These are phyloP conservation scores for Hypotaenidia philippensis DNA, from an alignment of 2,797 vertebrate genomes.

Conservation along the genomic window DNA sequence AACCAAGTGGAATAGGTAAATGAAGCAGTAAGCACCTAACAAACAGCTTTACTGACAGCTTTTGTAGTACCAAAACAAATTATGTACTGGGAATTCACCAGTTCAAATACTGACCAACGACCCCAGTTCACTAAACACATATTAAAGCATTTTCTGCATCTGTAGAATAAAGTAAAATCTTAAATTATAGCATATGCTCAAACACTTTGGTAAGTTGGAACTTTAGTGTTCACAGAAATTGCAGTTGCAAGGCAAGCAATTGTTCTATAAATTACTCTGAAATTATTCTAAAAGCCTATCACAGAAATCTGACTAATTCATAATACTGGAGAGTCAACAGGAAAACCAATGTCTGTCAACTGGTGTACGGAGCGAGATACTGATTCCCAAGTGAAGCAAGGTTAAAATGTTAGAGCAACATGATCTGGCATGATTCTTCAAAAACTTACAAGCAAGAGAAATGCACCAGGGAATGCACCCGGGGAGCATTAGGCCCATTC, in stretches of 20 bases:
- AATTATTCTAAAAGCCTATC: conserved; percentile 11
- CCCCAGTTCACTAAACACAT: background rate
- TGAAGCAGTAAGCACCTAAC: background rate
- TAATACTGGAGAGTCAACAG: conserved; percentile 30
- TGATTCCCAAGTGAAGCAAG: conserved; percentile 24
- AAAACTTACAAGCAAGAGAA: conserved; percentile 32
- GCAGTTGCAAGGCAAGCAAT: background rate
- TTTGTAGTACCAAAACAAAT: background rate
- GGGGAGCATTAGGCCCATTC: background rate
- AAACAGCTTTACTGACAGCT: background rate
- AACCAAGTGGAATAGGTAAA: background rate
- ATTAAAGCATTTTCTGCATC: background rate
- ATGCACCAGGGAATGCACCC: conserved; percentile 11
- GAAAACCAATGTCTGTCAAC: conserved; percentile 29
- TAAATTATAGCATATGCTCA: background rate
- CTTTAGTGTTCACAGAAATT: background rate
- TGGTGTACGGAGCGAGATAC: conserved; percentile 18
- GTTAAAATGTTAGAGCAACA: conserved; percentile 58
- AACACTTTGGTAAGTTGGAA: background rate
- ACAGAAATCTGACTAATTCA: background rate
- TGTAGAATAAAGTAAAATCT: background rate
- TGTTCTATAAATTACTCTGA: background rate
- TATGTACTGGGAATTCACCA: background rate
- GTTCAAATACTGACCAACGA: background rate
- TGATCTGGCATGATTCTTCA: conserved; percentile 17